These are phyloP conservation scores for Ceratosolen fusciceps DNA, from an alignment of 1,140 invertebrate genomes.

Conservation along the genomic window DNA sequence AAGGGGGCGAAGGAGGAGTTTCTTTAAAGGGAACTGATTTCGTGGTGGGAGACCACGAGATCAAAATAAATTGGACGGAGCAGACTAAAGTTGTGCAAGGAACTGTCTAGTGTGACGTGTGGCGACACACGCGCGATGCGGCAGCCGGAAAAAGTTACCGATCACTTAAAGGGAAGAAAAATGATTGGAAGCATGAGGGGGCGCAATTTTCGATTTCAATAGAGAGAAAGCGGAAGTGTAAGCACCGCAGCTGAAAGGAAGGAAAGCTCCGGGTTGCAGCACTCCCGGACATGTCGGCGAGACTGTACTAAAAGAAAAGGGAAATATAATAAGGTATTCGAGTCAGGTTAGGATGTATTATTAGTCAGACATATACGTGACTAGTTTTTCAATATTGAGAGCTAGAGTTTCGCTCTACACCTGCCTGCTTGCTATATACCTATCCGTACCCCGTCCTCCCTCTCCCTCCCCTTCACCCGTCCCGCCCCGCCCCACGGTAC, in stretches of 20 bases:
- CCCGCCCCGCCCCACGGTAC: no score
- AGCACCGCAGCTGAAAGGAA: not conserved
- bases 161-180: not conserved
- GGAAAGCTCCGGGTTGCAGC: not conserved
- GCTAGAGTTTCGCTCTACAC: constrained; percentile 25
- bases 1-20: no score
- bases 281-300: not conserved
- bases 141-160: not conserved
- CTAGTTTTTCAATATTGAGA: constrained; percentile 42
- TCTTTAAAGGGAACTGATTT: not conserved
- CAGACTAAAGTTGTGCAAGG: not conserved
- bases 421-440: not conserved
- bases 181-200: constrained; percentile 15
- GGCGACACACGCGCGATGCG: not conserved
- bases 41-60: not conserved
- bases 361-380: constrained; percentile 53
- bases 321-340: constrained; percentile 50
- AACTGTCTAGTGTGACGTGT: not conserved
- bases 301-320: constrained; percentile 41
- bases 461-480: no score
- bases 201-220: constrained; percentile 21
- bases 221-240: not conserved
- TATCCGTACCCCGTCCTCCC: no score
- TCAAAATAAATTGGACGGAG: not conserved
- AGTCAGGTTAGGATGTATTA: constrained; percentile 51